Conservation (phyloP, 92 coral and sea anemone genomes). For the Phenganax marumi region DNA sequence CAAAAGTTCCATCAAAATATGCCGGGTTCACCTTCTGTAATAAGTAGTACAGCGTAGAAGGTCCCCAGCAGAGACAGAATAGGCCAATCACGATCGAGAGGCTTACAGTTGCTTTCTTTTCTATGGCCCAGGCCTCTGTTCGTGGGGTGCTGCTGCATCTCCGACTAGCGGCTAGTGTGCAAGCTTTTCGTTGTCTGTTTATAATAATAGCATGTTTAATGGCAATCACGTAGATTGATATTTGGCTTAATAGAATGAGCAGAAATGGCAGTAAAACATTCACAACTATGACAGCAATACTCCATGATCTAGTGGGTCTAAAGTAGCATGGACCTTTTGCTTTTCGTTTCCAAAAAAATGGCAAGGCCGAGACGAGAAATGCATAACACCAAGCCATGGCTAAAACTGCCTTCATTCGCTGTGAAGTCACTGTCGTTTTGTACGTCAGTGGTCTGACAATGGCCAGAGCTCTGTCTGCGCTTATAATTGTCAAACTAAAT, state of each 20-base stretch:
- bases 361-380: constrained; percentile 8
- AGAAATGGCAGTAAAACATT: constrained; percentile 33
- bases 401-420: constrained; percentile 31
- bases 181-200: not conserved
- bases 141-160: constrained; percentile 11
- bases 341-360: constrained; percentile 13
- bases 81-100: constrained; percentile 85
- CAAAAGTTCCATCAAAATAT: constrained; percentile 67
- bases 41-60: constrained; percentile 87
- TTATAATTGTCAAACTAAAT: constrained; percentile 21
- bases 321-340: not conserved
- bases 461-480: constrained; percentile 29
- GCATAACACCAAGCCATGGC: constrained; percentile 17
- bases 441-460: constrained; percentile 37
- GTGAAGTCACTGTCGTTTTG: constrained; percentile 30
- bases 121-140: constrained; percentile 40
- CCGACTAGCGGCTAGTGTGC: not conserved
- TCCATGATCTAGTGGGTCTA: constrained; percentile 37
- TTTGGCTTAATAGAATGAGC: constrained; percentile 10
- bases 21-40: constrained; percentile 65
- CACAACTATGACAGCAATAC: constrained; percentile 2
- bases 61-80: constrained; percentile 84
- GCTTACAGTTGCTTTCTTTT: constrained; percentile 76
- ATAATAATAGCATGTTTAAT: constrained; percentile 28
- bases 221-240: constrained; percentile 11